Percentiles rank a stretch among this genome's conserved stretches.
phyloP scores from a whole-genome alignment of 2,888 invertebrate species.

The Adela reaumurella region DNA sequence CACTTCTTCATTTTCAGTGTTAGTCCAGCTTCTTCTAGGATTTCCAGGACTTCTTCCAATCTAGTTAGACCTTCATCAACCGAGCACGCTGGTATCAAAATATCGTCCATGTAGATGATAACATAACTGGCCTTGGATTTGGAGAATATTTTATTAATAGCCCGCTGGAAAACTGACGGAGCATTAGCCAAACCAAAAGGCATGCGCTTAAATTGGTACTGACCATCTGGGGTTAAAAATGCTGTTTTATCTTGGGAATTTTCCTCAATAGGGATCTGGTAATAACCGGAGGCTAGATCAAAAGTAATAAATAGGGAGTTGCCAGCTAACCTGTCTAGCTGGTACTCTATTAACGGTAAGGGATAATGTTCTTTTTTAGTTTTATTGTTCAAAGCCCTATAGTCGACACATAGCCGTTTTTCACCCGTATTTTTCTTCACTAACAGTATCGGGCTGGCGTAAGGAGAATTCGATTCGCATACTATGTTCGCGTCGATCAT shows the following conservation, averaged over 20 bases:
- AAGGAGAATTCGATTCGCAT: slow-evolving; percentile 12
- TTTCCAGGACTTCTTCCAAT: too few relatives aligned
- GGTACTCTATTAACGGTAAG: slow-evolving; percentile 17
- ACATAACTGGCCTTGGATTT: too few relatives aligned
- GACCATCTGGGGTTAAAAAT: slow-evolving; percentile 20
- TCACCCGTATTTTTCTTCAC: slow-evolving; percentile 15
- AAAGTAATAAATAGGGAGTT: slow-evolving; percentile 18
- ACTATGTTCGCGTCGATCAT: slow-evolving; percentile 1
- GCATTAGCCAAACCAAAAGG: too few relatives aligned
- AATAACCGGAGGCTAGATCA: slow-evolving; percentile 21
- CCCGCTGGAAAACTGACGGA: too few relatives aligned
- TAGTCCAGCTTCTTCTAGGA: too few relatives aligned
- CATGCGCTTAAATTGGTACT: too few relatives aligned
- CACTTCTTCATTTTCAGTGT: too few relatives aligned
- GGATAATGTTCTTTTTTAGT: slow-evolving; percentile 16
- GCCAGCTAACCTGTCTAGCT: slow-evolving; percentile 17
- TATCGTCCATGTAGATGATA: too few relatives aligned
- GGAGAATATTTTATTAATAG: too few relatives aligned
- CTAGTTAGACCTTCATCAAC: too few relatives aligned
- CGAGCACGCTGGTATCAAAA: too few relatives aligned
- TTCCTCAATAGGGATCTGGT: slow-evolving; percentile 19
- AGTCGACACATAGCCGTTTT: slow-evolving; percentile 13
- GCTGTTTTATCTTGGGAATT: slow-evolving; percentile 17
- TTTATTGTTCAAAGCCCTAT: slow-evolving; percentile 5
- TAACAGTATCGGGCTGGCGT: slow-evolving; percentile 16